Evolutionary conservation across 2,797 vertebrate genomes (phyloP).

Genomic region (Erpetoichthys calabaricus): DNA sequence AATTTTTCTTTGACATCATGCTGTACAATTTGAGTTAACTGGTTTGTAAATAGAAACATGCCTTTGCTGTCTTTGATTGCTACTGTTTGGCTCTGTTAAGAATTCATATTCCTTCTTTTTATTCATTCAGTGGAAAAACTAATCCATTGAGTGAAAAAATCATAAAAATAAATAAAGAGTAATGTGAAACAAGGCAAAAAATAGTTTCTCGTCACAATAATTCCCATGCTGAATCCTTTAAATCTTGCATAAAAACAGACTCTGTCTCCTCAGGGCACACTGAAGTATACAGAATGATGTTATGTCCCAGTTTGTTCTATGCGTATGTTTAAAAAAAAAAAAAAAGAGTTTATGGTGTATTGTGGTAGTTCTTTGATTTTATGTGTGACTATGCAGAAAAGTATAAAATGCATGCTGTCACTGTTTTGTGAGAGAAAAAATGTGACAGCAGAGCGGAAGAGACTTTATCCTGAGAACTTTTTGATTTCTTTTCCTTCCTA

Average conservation of each 20-base stretch:
- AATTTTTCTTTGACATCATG: too few species aligned
- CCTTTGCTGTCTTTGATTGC: too few species aligned
- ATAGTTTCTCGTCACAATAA: slow-evolving; percentile 30
- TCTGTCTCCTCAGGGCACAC: slow-evolving; percentile 22
- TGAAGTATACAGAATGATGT: slow-evolving; percentile 13
- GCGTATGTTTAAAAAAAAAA: slow-evolving; percentile 12
- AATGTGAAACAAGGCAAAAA: slow-evolving; percentile 23
- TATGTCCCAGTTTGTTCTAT: slow-evolving; percentile 15
- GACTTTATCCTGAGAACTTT: neutral
- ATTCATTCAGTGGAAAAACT: slow-evolving; percentile 32
- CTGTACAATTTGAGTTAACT: too few species aligned
- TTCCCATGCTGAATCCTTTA: slow-evolving; percentile 29
- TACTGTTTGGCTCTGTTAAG: too few species aligned
- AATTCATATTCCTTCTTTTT: slow-evolving; percentile 6
- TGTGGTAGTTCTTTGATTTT: slow-evolving; percentile 9
- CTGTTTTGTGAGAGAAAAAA: neutral
- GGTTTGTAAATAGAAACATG: too few species aligned
- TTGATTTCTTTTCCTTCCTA: slow-evolving; percentile 1
- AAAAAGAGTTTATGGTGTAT: slow-evolving; percentile 8
- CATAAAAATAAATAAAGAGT: slow-evolving; percentile 24
- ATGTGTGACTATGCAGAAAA: slow-evolving; percentile 16
- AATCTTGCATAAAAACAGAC: slow-evolving; percentile 21
- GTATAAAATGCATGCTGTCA: neutral
- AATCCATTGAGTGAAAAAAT: slow-evolving; percentile 33
- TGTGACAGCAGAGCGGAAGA: too few species aligned